These are phyloP conservation scores for Cheilosia grossa DNA, from an alignment of 2,888 invertebrate species.

Conservation along the genomic window DNA sequence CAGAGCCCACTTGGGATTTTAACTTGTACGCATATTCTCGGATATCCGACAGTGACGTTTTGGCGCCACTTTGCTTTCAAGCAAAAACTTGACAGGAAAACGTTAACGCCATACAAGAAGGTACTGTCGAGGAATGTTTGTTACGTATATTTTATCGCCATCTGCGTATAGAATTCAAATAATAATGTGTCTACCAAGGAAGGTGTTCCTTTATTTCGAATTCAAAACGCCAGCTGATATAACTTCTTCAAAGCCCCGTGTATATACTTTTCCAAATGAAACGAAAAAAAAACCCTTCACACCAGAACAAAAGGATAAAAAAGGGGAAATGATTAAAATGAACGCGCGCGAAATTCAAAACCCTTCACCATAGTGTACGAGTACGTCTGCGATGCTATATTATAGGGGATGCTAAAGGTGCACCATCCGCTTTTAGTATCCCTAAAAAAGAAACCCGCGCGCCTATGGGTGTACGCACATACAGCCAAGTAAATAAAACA, in stretches of 20 bases:
- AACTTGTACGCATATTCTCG: constrained; percentile 27
- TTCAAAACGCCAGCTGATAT: constrained; percentile 65
- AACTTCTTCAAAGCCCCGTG: constrained; percentile 44
- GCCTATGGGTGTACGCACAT: constrained; percentile 63
- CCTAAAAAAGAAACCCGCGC: constrained; percentile 41
- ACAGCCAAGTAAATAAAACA: constrained; percentile 44
- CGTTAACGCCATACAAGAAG: neutral
- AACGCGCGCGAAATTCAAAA: constrained; percentile 73
- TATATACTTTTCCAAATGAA: neutral
- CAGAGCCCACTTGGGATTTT: constrained; percentile 13
- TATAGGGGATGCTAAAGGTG: constrained; percentile 67
- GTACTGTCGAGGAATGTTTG: constrained; percentile 21
- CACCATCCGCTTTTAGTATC: constrained; percentile 49
- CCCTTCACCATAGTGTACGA: constrained; percentile 55
- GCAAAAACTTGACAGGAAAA: constrained; percentile 19
- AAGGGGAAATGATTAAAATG: constrained; percentile 63
- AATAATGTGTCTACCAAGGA: constrained; percentile 30
- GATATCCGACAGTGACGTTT: constrained; percentile 57
- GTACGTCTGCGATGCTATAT: neutral
- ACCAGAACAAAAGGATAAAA: constrained; percentile 54
- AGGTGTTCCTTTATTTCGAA: constrained; percentile 17
- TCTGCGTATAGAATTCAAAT: constrained; percentile 33
- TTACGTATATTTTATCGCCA: constrained; percentile 7
- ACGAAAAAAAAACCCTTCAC: constrained; percentile 54
- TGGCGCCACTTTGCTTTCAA: constrained; percentile 60